phyloP scores from a whole-genome alignment of 2,113 vertebrate species.

The Thryonomys swinderianus region DNA sequence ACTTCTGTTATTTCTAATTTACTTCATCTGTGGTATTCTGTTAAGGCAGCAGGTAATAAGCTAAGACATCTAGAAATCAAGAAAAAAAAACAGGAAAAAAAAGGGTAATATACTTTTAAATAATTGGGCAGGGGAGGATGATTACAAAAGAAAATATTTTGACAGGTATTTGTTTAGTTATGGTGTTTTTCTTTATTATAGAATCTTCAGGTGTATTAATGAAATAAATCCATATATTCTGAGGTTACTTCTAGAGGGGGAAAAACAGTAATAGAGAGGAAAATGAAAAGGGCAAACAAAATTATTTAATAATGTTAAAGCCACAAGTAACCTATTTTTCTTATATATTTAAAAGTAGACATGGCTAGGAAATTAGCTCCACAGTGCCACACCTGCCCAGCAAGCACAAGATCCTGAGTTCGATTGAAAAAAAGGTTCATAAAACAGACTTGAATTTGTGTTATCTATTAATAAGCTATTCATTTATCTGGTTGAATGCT shows the following conservation, averaged over 20 bases:
- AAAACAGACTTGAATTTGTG: conserved; percentile 34
- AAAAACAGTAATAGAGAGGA: conserved; percentile 31
- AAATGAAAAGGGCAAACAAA: background rate
- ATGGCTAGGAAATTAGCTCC: background rate
- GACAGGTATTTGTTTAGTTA: conserved; percentile 24
- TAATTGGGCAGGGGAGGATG: background rate
- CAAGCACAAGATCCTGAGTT: no score
- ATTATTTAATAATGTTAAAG: background rate
- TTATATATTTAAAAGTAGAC: background rate
- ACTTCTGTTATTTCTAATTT: background rate
- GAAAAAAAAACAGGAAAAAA: background rate
- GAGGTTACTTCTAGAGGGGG: background rate
- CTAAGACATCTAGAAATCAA: background rate
- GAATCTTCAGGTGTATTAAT: background rate
- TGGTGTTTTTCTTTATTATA: background rate
- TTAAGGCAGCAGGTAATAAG: background rate
- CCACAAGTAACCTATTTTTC: conserved; percentile 29
- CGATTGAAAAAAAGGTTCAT: background rate
- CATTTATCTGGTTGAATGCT: background rate
- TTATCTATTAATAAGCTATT: conserved; percentile 14
- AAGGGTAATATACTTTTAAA: background rate
- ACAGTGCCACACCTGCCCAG: no score
- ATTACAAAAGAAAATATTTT: conserved; percentile 7
- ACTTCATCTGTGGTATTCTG: background rate
- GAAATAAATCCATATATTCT: conserved; percentile 20